Evolutionary conservation across 2,888 invertebrate species (phyloP).

Genomic region (Campoplex nolae): DNA sequence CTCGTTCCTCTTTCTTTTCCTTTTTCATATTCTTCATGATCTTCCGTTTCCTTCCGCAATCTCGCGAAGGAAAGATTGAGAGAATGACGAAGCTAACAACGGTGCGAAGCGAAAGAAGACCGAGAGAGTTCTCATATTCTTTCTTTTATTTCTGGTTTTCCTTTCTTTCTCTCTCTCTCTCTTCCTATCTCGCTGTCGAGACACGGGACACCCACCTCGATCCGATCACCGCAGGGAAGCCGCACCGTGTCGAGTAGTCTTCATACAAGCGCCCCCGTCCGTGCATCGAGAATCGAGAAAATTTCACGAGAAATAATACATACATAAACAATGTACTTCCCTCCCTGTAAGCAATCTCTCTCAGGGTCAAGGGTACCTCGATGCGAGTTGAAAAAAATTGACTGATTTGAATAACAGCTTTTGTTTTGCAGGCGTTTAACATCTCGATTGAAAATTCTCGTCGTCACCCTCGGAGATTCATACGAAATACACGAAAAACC

Average conservation of each 20-base stretch:
- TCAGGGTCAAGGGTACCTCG: neutral
- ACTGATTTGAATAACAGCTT: conserved; percentile 78
- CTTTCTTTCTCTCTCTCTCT: conserved; percentile 6
- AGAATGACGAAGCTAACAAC: conserved; percentile 60
- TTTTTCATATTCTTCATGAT: conserved; percentile 30
- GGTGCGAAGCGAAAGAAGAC: conserved; percentile 62
- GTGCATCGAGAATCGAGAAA: conserved; percentile 54
- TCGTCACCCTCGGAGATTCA: neutral
- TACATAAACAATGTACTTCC: neutral
- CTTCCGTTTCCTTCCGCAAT: conserved; percentile 40
- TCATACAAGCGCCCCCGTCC: conserved; percentile 28
- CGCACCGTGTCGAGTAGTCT: conserved; percentile 45
- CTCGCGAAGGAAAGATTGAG: conserved; percentile 42
- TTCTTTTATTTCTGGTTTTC: conserved; percentile 21
- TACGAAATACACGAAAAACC: neutral
- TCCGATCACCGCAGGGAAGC: conserved; percentile 73
- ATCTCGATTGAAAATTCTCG: neutral
- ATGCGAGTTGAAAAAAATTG: conserved; percentile 73
- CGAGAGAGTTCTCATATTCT: conserved; percentile 38
- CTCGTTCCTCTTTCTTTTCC: conserved; percentile 47
- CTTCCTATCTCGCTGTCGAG: neutral
- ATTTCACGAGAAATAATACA: conserved; percentile 55
- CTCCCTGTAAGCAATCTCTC: neutral
- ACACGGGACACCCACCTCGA: conserved; percentile 77
- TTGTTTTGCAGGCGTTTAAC: neutral